Evolutionary conservation across 2,113 vertebrate species (phyloP), one percentile per base, ranked within the genome.

Genomic region (Pyxicephalus adspersus): DNA sequence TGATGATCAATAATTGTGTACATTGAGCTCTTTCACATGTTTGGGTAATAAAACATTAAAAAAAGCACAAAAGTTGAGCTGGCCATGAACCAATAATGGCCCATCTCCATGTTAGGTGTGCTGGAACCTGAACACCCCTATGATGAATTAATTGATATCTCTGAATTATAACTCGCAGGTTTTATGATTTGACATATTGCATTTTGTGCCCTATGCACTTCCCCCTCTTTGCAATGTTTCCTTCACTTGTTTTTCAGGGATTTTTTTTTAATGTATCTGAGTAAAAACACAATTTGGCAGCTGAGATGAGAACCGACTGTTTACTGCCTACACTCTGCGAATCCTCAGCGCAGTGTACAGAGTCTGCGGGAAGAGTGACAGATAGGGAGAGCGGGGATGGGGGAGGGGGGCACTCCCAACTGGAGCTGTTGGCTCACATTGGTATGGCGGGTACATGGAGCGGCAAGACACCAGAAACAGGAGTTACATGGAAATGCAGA

Each of bases 271-370:
- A 67, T 67, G 65, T 67, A 67, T 45, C 65, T 22, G 65, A 45
- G 34, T 45, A 51, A 64, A 77, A 77, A 77, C 75, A 77, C 15
- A 52, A 64, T 64, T 77, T 77, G 75, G 75, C 75, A 77, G 75
- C 61, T 28, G 75, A 61, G 50, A n/a, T 51, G 38, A 77, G 75
- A 77, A 64, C 75, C 75, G 75, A 61, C 75, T 77, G 75, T 77
- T 52, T 77, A 52, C 75, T 77, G 74, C 74, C 74, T 76, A 76
- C 74, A 76, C n/a, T 45, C 74, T 76, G 74, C 29, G 22, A 75
- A 45, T 25, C 57, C 55, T 75, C 70, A n/a, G 51, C 51, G 18
- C 72, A n/a, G 73, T 26, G 73, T 31, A 16, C 13, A 58, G 58
- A n/a, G 73, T 2, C 29, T 13, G 20, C 5, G 71, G 51, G 57